Evolutionary conservation across 1,140 invertebrate species (phyloP), one percentile per base, ranked within the genome.

Genomic region (Scaptomyza pallida): DNA sequence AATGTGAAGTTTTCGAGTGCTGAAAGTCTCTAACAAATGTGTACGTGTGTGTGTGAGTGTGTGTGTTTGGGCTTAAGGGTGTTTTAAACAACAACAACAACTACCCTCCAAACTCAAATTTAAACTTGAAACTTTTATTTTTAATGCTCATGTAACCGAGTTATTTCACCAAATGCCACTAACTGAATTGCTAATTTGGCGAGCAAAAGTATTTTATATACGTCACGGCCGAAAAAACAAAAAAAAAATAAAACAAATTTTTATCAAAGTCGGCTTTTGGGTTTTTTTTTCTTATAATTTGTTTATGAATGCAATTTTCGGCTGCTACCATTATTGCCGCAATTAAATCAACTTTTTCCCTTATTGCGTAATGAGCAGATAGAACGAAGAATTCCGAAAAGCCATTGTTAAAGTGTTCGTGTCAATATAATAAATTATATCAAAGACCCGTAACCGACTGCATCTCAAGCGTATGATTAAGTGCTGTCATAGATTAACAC

Each of bases 161-260:
- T 26, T 37, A 19, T 21, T 37, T 35, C 19, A 37, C 33, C 33
- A 26, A 13, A 30, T n/a, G 48, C 23, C 40, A 43, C 19, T 63
- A 52, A 63, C 41, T 52, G 48, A 63, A 63, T 52, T 63, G 60
- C 12, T 54, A 44, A 52, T 52, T 44, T 52, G 60, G 60, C 37
- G 52, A 37, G 47, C 48, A 52, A 62, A 47, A 4, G 4, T 21
- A 2, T 21, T 44, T 59, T 47, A 30, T 16, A 33, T 17, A 37
- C 26, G n/a, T n/a, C n/a, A n/a, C n/a, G n/a, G n/a, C n/a, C n/a
- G n/a, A n/a, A n/a, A n/a, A n/a, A n/a, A n/a, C n/a, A n/a, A n/a
- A n/a, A n/a, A n/a, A n/a, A n/a, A n/a, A n/a, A n/a, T n/a, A n/a
- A n/a, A n/a, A n/a, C n/a, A n/a, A n/a, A n/a, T n/a, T n/a, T n/a